Evolutionary conservation across 2,888 invertebrate species (phyloP).

Genomic region (Latrodectus elegans): DNA sequence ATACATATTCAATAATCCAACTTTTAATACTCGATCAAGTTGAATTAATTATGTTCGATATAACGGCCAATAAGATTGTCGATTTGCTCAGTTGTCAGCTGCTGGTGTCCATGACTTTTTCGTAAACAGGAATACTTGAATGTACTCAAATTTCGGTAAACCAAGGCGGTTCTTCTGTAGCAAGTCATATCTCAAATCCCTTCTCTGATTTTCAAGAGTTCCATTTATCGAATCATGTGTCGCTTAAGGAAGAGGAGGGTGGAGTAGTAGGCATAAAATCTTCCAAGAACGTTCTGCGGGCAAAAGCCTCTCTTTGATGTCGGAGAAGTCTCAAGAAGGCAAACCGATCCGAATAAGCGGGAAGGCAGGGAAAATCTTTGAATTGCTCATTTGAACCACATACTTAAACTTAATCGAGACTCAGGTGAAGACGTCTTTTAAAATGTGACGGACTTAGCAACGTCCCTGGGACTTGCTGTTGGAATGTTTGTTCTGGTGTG

Average conservation of each 20-base stretch:
- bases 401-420: constrained; percentile 66
- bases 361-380: constrained; percentile 18
- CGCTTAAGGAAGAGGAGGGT: not conserved
- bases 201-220: constrained; percentile 64
- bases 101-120: too few species aligned
- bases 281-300: constrained; percentile 32
- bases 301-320: constrained; percentile 47
- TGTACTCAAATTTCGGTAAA: not conserved
- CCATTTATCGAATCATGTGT: constrained; percentile 47
- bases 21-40: too few species aligned
- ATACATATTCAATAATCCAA: too few species aligned
- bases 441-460: constrained; percentile 65
- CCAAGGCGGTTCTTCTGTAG: too few species aligned
- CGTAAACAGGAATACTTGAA: too few species aligned
- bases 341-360: not conserved
- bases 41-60: too few species aligned
- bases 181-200: constrained; percentile 46
- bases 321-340: constrained; percentile 9
- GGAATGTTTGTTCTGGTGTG: constrained; percentile 21
- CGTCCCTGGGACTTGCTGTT: constrained; percentile 23
- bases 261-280: constrained; percentile 34
- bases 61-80: too few species aligned
- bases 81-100: too few species aligned
- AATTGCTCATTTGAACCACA: constrained; percentile 65
- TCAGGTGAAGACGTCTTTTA: constrained; percentile 34